phyloP scores from a whole-genome alignment of 2,888 invertebrate species.

The Hypolimnas misippus region DNA sequence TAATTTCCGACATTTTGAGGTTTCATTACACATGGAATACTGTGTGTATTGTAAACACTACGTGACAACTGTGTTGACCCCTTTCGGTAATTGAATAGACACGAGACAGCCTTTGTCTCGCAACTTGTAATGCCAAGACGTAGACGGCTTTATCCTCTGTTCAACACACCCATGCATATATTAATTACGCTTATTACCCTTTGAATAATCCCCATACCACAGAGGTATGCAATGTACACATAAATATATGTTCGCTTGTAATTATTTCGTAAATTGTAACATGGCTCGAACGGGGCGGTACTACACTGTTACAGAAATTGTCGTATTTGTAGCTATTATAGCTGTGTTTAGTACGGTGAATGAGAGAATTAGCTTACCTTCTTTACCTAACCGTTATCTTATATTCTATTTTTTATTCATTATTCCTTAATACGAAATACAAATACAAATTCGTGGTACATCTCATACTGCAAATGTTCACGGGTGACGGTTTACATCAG shows the following conservation, averaged over 20 bases:
- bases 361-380: too few species aligned
- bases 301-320: too few species aligned
- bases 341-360: too few species aligned
- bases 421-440: too few species aligned
- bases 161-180: slow-evolving; percentile 27
- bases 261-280: not conserved
- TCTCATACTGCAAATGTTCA: too few species aligned
- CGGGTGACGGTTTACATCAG: too few species aligned
- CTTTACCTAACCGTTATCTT: too few species aligned
- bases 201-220: slow-evolving; percentile 1
- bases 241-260: not conserved
- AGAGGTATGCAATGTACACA: not conserved
- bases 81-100: slow-evolving; percentile 68
- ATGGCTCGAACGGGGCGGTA: too few species aligned
- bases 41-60: slow-evolving; percentile 26
- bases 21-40: not conserved
- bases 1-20: too few species aligned
- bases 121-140: slow-evolving; percentile 62
- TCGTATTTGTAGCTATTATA: too few species aligned
- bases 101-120: slow-evolving; percentile 65
- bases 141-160: slow-evolving; percentile 40
- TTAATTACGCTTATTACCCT: slow-evolving; percentile 19
- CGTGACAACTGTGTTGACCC: slow-evolving; percentile 55
- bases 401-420: too few species aligned
- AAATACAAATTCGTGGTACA: too few species aligned